Conservation (phyloP, 2,113 vertebrate species). For the Corythornis vintsioides region DNA sequence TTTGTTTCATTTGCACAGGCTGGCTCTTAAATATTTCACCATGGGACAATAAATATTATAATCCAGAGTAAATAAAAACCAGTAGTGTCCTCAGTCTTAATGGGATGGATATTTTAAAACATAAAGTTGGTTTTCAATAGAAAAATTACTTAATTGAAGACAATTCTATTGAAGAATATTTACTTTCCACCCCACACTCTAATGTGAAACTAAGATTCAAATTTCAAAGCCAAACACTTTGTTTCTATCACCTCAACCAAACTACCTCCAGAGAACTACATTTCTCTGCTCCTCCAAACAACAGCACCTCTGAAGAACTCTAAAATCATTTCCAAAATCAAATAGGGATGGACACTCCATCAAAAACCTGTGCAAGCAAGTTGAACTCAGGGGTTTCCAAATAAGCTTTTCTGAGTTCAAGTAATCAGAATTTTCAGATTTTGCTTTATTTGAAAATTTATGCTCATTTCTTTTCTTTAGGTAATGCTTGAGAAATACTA, state of each 20-base stretch:
- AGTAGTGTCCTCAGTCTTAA: not conserved
- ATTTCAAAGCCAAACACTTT: not conserved
- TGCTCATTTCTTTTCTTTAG: not conserved
- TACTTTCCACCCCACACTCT: not conserved
- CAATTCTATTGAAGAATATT: not conserved
- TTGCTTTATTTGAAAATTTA: not conserved
- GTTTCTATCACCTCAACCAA: not conserved
- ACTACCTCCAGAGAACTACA: not conserved
- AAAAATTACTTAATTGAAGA: not conserved
- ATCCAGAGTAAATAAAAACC: not conserved
- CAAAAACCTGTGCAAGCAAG: not conserved
- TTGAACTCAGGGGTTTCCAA: not conserved
- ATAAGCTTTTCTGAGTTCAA: not conserved
- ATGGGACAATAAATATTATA: not conserved
- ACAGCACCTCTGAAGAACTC: not conserved
- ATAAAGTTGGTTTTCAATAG: not conserved
- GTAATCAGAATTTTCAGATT: not conserved
- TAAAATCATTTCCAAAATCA: not conserved
- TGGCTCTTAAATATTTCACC: constrained; percentile 2
- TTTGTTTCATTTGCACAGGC: not conserved
- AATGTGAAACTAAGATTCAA: not conserved
- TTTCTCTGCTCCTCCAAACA: not conserved
- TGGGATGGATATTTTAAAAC: not conserved
- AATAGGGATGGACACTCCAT: not conserved
- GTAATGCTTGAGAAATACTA: not conserved